These are phyloP conservation scores for Dryococelus australis DNA, from an alignment of 2,888 invertebrate species.

Conservation along the genomic window DNA sequence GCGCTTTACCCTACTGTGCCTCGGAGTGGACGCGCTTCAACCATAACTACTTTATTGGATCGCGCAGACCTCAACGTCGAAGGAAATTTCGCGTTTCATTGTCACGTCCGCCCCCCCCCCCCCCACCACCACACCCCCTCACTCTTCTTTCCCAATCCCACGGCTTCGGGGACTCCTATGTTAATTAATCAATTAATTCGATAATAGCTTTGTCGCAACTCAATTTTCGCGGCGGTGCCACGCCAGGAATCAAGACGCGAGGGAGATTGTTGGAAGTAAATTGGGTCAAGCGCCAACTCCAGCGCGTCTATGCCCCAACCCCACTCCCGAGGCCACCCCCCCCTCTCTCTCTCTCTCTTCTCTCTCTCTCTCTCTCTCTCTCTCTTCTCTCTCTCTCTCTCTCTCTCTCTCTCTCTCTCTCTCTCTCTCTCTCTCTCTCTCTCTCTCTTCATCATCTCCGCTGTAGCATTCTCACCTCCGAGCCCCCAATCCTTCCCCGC, in stretches of 20 bases:
- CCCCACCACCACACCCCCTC: too few species aligned
- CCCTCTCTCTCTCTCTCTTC: too few species aligned
- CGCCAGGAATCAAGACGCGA: neutral
- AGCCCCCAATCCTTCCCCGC: neutral
- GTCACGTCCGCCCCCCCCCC: neutral
- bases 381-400: too few species aligned
- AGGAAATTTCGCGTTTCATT: neutral
- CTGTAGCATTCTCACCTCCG: neutral
- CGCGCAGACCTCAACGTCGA: too few species aligned
- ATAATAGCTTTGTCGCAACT: neutral
- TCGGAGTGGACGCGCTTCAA: too few species aligned
- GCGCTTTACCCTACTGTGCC: too few species aligned
- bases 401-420: too few species aligned
- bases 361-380: too few species aligned
- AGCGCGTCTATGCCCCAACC: neutral
- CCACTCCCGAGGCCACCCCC: too few species aligned
- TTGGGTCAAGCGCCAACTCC: conserved; percentile 1
- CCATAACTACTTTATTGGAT: too few species aligned
- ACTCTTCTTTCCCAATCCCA: neutral
- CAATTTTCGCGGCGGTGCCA: neutral
- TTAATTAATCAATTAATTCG: conserved; percentile 1
- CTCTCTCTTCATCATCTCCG: too few species aligned
- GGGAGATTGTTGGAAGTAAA: neutral
- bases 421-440: too few species aligned
- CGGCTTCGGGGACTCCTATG: neutral